Base-by-base conservation (phyloP, 2,888 invertebrate genomes). In the Temnothorax unifasciatus region DNA sequence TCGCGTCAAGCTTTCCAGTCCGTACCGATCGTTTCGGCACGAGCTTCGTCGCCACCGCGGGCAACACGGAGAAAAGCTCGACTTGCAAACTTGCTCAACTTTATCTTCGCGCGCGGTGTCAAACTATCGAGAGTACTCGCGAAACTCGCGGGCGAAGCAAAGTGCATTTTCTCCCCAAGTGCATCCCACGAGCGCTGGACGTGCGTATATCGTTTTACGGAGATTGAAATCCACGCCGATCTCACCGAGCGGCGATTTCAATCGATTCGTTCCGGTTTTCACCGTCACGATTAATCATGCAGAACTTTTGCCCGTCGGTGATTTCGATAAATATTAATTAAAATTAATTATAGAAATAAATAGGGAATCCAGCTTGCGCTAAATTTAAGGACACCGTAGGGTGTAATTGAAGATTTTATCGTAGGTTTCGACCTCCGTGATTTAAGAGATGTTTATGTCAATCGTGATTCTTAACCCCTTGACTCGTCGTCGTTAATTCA, bases 61-160 rank as follows among this genome's bases (percentile, higher is more conserved):
- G 57, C 57, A 29, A 66, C 29, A 54, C 38, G 18, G 18, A 41
- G 29, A 54, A 34, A 18, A n/a, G 73, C 73, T 61, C 73, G 63
- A 38, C 63, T 64, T n/a, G 79, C 18, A 34, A 79, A 81, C 79
- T 81, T 61, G 79, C 73, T 61, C 71, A 59, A 79, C 47, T 79
- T 47, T 79, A 21, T 21, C 34, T 29, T 15, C 52, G 57, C 34
- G 47, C 54, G 34, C 3, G 18, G 11, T 73, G 73, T 73, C 79
- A 50, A 59, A 59, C 79, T 71, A 61, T 73, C 59, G 59, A 77
- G 69, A 57, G 29, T 54, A 69, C 29, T 50, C 15, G 41, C 68
- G 69, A 54, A 71, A 79, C 21, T 59, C 18, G 21, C 29, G 77
- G 29, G 34, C 47, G 38, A 21, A 18, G 50, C 57, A 3, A 66